Percentiles rank a stretch among this genome's conserved stretches.
These are phyloP conservation scores for Propithecus perrieri DNA, from an alignment of 2,797 vertebrate genomes.

Conservation along the genomic window DNA sequence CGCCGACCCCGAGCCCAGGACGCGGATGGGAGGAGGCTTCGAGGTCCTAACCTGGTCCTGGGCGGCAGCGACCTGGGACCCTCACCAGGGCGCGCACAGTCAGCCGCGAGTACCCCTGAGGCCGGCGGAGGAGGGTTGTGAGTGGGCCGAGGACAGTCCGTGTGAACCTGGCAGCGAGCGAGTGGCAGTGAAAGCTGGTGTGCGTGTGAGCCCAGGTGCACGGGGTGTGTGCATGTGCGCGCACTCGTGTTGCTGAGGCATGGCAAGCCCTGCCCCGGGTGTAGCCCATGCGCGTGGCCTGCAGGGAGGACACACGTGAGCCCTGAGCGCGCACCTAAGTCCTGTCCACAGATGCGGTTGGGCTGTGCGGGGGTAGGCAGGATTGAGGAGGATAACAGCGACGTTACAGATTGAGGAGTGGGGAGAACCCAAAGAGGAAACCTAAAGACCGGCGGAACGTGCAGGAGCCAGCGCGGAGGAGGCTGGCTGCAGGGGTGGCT, in stretches of 20 bases:
- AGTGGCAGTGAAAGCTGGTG: background rate
- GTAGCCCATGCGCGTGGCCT: background rate
- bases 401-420: background rate
- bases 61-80: background rate
- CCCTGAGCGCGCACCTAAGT: background rate
- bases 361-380: background rate
- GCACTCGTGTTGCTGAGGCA: background rate
- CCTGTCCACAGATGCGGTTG: background rate
- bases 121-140: background rate
- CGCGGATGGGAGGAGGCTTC: fast-evolving
- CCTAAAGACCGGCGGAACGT: background rate
- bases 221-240: background rate
- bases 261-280: fast-evolving
- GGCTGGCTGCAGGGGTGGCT: background rate
- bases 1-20: too few relatives aligned
- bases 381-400: background rate
- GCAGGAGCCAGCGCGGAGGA: background rate
- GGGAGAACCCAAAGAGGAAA: background rate
- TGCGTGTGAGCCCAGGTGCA: background rate
- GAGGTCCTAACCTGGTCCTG: background rate
- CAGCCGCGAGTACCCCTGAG: background rate
- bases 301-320: background rate
- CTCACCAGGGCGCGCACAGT: background rate
- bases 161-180: background rate
- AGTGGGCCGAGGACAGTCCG: background rate